Evolutionary conservation across 2,113 vertebrate genomes (phyloP), one percentile per base, ranked within the genome.

Genomic region (Scytalopus superciliaris): DNA sequence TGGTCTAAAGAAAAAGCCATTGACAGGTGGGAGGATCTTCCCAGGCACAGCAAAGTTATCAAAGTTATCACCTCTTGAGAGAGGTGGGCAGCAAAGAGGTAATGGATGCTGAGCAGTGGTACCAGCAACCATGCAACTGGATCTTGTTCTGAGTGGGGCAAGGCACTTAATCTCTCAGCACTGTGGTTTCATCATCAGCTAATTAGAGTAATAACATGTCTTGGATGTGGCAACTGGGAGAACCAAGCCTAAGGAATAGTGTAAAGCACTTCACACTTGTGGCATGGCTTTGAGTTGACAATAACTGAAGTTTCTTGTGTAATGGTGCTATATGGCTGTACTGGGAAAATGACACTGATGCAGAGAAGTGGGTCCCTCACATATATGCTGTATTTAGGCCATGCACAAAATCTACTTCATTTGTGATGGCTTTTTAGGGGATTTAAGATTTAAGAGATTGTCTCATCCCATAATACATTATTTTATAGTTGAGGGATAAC

Each of bases 311-410:
- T 14, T 9, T 68, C 39, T 69, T 63, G 17, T 63, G 22, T 23
- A 14, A 12, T 3, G 21, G 30, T 40, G 35, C 25, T 0, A 0
- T 30, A 13, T 23, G 52, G 30, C 24, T 60, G 18, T 24, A 17
- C 33, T 40, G 50, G 40, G 50, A 49, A 31, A 37, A 55, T 7
- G 28, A 3, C 31, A 72, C 21, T 37, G 25, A 25, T 19, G 37
- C 33, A 50, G 50, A 55, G 69, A 52, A 82, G 10, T 0, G 3
- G 70, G 39, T 4, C 4, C 13, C 7, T 66, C 28, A 8, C 8
- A 4, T 5, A 13, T 3, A 24, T 0, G 0, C 18, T 35, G 9
- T 7, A 1, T n/a, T 69, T 53, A 60, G 35, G 12, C 8, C 7
- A 14, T 25, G 25, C 3, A 31, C 28, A 18, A 42, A 63, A 52